A percentile compares a stretch with the other conserved stretches of the same genome.
Evolutionary conservation across 2,888 invertebrate species (phyloP).

Genomic region (Chrysopilus asiliformis): DNA sequence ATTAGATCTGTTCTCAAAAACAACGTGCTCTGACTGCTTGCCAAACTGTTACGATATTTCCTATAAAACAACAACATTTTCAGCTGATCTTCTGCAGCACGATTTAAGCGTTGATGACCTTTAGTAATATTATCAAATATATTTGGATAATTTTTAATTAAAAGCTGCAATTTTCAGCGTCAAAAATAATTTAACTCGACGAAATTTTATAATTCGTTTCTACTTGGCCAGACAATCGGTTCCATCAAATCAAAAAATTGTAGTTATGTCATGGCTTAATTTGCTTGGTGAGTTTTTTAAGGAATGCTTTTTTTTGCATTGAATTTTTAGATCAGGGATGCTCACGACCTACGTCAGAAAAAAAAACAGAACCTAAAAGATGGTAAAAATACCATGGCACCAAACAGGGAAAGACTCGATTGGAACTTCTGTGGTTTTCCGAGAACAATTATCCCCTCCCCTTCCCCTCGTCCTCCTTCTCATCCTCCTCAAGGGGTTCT

Average conservation of each 20-base stretch:
- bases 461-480: too few species aligned
- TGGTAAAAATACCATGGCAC: too few species aligned
- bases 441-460: too few species aligned
- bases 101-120: constrained; percentile 26
- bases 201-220: constrained; percentile 27
- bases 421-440: too few species aligned
- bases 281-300: constrained; percentile 23
- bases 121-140: constrained; percentile 26
- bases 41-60: constrained; percentile 35
- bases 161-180: constrained; percentile 6
- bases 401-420: too few species aligned
- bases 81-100: constrained; percentile 28
- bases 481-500: too few species aligned
- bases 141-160: neutral
- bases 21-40: constrained; percentile 29
- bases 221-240: constrained; percentile 33
- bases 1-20: constrained; percentile 29
- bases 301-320: neutral
- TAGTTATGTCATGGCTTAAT: constrained; percentile 34
- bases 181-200: constrained; percentile 16
- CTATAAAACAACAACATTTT: constrained; percentile 28
- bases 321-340: neutral
- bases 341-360: too few species aligned
- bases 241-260: constrained; percentile 29
- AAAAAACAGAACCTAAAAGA: too few species aligned